Conservation (phyloP, 2,888 invertebrate species). For the Pollenia amentaria region DNA sequence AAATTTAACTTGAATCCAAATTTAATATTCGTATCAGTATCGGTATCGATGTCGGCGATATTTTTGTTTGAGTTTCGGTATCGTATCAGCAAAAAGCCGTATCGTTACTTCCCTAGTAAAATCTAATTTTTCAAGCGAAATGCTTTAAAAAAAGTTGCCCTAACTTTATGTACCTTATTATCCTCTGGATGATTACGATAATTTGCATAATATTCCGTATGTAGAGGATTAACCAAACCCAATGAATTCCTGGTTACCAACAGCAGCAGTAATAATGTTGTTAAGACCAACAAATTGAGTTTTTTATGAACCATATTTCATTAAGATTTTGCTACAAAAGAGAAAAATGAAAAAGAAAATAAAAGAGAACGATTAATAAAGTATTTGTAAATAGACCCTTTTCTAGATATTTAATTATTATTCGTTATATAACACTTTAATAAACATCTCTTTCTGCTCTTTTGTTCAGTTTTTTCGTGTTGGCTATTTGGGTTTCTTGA, state of each 20-base stretch:
- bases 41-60: too few species aligned
- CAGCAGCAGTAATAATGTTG: slow-evolving; percentile 53
- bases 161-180: slow-evolving; percentile 77
- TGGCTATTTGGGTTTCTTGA: neutral
- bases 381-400: slow-evolving; percentile 47
- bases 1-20: too few species aligned
- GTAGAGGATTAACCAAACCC: slow-evolving; percentile 73
- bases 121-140: too few species aligned
- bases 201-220: slow-evolving; percentile 81
- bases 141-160: too few species aligned
- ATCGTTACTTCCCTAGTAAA: too few species aligned
- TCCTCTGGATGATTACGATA: slow-evolving; percentile 81
- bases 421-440: slow-evolving; percentile 39
- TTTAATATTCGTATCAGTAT: too few species aligned
- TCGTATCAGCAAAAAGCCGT: too few species aligned
- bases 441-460: slow-evolving; percentile 8
- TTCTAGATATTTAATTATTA: neutral
- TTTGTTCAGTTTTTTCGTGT: neutral
- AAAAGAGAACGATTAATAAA: slow-evolving; percentile 55
- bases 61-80: too few species aligned
- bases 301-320: slow-evolving; percentile 77
- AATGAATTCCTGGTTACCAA: slow-evolving; percentile 61
- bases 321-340: slow-evolving; percentile 73
- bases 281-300: slow-evolving; percentile 11
- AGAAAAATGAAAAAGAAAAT: slow-evolving; percentile 22